Evolutionary conservation across 2,113 vertebrate genomes (phyloP).

Genomic region (Nymphicus hollandicus): DNA sequence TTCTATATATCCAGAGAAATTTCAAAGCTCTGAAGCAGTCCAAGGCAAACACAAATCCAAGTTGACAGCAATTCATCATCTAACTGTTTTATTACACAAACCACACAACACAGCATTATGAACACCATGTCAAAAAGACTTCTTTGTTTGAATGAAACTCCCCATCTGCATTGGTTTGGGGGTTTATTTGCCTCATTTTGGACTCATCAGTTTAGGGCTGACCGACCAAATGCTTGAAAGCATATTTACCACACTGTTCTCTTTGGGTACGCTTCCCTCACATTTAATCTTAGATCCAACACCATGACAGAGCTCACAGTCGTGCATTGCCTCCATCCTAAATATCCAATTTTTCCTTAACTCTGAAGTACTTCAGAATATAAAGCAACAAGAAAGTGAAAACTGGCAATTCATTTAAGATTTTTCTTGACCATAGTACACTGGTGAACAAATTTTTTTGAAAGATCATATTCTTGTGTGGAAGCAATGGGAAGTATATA

Average conservation of each 20-base stretch:
- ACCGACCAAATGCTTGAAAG: neutral
- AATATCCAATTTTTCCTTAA: neutral
- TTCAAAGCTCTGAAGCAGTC: neutral
- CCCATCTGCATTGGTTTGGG: neutral
- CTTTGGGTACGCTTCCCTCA: neutral
- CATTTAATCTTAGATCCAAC: neutral
- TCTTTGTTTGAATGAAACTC: neutral
- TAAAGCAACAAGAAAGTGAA: neutral
- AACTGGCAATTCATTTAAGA: neutral
- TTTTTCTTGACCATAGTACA: neutral
- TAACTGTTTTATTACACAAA: neutral
- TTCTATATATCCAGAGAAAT: neutral
- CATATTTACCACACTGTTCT: neutral
- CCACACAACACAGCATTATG: neutral
- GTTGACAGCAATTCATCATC: neutral
- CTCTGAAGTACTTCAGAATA: neutral
- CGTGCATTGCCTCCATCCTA: neutral
- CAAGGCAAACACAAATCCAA: neutral
- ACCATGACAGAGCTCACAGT: neutral
- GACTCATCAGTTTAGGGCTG: neutral
- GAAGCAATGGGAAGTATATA: neutral
- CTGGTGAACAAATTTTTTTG: neutral
- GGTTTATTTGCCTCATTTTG: neutral
- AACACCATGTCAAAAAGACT: neutral
- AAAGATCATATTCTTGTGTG: neutral